Base-by-base conservation (phyloP, 2,888 invertebrate genomes). In the Dascillus cervinus region DNA sequence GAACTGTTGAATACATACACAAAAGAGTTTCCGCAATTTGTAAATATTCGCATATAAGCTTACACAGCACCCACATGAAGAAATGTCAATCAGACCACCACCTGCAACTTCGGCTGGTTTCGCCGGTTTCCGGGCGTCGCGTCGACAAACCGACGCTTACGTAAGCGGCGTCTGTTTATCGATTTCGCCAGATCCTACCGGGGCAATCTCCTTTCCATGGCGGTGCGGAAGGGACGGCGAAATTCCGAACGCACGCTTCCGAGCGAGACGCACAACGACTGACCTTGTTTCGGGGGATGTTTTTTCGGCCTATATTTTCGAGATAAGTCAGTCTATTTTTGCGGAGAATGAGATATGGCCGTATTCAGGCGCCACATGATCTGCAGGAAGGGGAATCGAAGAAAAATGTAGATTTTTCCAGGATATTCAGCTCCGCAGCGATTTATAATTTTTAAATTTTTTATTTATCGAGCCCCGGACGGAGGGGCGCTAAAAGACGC, bases 111-210 rank as follows among this genome's bases (percentile, higher is more conserved):
- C 65, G 65, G 55, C 36, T 34, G 32, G 34, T 46, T 46, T 60
- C 65, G 65, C 52, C 37, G 29, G 44, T 44, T 50, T 53, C 55
- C 62, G 62, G 50, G 43, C 43, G 51, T 47, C 53, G 56, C 57
- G 54, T 52, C 59, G 52, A 35, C 50, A 49, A 41, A 50, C 51
- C 56, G 60, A 49, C 51, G 56, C 56, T 61, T 60, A 62, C 64
- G 64, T 62, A 64, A 64, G 50, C 55, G 58, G 56, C 62, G 63
- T 60, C 63, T 60, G 56, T 56, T 60, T 65, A 65, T 67, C 62
- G 65, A 65, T 65, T 61, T 52, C 49, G 47, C 45, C 37, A 49
- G 47, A 49, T 48, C 52, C 50, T 49, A 52, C 51, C 48, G 52
- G 56, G 49, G 47, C 45, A 17, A 50, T 26, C 54, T 47, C 32